phyloP scores from a whole-genome alignment of 2,113 vertebrate species.

The Corynorhinus townsendii region DNA sequence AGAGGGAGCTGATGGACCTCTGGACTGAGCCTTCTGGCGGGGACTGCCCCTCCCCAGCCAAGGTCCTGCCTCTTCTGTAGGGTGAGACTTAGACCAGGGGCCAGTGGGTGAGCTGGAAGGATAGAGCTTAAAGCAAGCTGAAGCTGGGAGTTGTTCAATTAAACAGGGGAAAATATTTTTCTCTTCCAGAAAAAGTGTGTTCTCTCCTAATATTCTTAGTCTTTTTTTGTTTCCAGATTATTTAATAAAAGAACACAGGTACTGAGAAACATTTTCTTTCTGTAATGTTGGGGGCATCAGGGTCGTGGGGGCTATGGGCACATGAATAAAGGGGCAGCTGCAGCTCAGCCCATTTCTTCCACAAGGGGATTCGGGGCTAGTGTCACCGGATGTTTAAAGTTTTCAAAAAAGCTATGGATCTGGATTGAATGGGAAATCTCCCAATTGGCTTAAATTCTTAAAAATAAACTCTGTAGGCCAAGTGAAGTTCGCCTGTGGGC shows the following conservation, averaged over 20 bases:
- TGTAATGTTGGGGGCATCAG: not conserved
- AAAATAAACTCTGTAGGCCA: slow-evolving; percentile 17
- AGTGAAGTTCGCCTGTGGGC: not conserved
- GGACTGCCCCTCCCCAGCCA: not conserved
- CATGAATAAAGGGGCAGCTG: not conserved
- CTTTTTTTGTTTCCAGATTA: not conserved
- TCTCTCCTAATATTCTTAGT: not conserved
- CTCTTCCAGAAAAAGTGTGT: not conserved
- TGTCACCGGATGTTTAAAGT: not conserved
- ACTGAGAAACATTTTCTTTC: not conserved
- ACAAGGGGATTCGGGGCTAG: not conserved
- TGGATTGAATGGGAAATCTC: not conserved
- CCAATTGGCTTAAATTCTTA: not conserved
- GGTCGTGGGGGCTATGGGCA: not conserved
- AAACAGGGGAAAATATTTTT: not conserved
- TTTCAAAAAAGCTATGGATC: not conserved
- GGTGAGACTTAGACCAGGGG: not conserved
- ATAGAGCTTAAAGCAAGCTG: not conserved
- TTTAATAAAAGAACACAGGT: not conserved
- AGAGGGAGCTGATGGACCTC: not conserved
- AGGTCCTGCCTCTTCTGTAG: not conserved
- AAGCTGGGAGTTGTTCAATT: not conserved
- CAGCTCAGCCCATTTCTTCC: not conserved
- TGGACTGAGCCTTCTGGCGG: not conserved
- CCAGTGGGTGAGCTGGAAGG: not conserved